Evolutionary conservation across 2,113 vertebrate genomes (phyloP).

Genomic region (Prolemur simus): DNA sequence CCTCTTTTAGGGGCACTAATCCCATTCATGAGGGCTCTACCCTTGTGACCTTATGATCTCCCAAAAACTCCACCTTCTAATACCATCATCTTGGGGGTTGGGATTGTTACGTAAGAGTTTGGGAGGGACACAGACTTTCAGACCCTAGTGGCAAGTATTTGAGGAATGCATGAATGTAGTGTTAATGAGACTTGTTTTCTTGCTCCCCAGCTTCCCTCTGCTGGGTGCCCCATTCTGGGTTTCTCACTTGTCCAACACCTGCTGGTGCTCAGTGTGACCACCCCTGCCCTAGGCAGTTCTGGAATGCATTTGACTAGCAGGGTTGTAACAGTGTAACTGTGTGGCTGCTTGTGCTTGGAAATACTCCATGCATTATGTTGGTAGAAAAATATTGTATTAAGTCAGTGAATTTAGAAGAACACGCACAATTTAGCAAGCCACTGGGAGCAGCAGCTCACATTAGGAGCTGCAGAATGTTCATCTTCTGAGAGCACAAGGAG

Average conservation of each 20-base stretch:
- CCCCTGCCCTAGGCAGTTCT: neutral
- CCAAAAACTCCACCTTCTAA: neutral
- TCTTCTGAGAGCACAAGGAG: neutral
- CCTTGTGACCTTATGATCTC: neutral
- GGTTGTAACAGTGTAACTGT: neutral
- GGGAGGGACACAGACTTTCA: neutral
- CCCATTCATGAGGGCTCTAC: neutral
- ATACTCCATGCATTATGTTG: neutral
- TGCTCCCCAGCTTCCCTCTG: rapidly evolving
- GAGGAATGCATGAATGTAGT: neutral
- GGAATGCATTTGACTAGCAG: neutral
- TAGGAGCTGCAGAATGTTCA: neutral
- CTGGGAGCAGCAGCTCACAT: neutral
- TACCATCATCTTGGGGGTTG: neutral
- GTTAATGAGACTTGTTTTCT: neutral
- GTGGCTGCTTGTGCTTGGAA: neutral
- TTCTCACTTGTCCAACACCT: neutral
- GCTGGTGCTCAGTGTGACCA: neutral
- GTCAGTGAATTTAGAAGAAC: neutral
- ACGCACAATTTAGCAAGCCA: neutral
- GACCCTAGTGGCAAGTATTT: neutral
- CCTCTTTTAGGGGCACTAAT: neutral
- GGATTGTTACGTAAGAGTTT: neutral
- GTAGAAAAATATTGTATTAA: neutral
- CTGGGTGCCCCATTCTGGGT: neutral